Percentiles rank a stretch among this genome's conserved stretches.
Conservation (phyloP, 2,113 vertebrate genomes). For the Zosterops hypoxanthus region DNA sequence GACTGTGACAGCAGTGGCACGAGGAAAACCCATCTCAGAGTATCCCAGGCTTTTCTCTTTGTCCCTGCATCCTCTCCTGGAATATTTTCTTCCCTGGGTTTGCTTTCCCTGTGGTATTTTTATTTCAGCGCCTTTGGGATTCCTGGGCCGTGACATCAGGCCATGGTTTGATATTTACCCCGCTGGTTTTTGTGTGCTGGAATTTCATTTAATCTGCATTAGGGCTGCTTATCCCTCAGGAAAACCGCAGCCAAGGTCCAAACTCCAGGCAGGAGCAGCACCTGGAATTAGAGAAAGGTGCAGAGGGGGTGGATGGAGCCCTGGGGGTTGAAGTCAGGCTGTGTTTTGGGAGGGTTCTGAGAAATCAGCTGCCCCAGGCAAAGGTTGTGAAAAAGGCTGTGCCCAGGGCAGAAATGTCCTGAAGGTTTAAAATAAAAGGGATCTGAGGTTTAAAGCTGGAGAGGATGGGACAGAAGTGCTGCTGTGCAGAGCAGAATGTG, state of each 20-base stretch:
- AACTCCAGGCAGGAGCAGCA: neutral
- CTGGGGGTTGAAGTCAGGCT: neutral
- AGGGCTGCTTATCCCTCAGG: conserved; percentile 48
- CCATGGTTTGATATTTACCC: conserved; percentile 41
- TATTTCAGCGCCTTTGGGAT: conserved; percentile 11
- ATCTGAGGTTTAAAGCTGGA: neutral
- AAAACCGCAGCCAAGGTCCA: neutral
- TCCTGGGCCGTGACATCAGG: conserved; percentile 54
- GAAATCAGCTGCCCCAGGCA: neutral
- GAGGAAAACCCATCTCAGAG: neutral
- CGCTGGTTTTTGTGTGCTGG: neutral
- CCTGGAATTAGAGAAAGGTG: neutral
- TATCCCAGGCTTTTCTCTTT: neutral
- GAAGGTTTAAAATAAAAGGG: neutral
- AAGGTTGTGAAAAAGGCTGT: neutral
- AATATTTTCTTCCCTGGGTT: neutral
- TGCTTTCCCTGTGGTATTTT: conserved; percentile 22
- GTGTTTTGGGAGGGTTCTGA: neutral
- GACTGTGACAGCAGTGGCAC: neutral
- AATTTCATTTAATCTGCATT: conserved; percentile 69
- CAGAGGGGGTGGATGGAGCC: neutral
- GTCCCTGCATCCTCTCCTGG: neutral
- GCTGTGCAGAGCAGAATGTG: neutral
- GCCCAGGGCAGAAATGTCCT: neutral
- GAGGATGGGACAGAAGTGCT: neutral